Evolutionary conservation across 2,888 invertebrate genomes (phyloP), one percentile per base, ranked within the genome.

Genomic region (Acanthosepion esculentum): DNA sequence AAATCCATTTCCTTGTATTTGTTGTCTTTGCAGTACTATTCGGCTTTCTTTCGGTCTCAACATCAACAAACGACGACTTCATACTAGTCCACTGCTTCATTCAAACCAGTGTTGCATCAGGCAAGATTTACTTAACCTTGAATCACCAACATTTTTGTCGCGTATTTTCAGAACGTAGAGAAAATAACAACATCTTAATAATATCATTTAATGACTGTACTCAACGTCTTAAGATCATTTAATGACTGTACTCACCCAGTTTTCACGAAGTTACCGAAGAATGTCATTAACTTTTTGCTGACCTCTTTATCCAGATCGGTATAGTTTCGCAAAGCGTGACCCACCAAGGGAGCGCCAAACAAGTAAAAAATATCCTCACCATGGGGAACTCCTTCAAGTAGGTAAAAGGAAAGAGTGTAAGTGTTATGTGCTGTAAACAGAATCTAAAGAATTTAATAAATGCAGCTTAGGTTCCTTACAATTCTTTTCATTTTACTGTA

Each of bases 321-420:
- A 93, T 96, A 96, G 41, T 95, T 95, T 93, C 95, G 95, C 10
- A 94, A 48, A 0, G 94, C 94, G 33, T 96, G 95, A 48, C 96
- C 96, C 48, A 95, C 95, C n/a, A 96, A 53, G 8, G 96, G 96
- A 15, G 95, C 95, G 2, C 96, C 96, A 93, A 96, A 96, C 33
- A 96, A 92, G 94, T 96, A 96, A 94, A 96, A 96, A n/a, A 96
- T 95, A 94, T 96, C 96, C 20, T 95, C 93, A 0, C 96, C 96
- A 92, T 96, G 96, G 18, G 96, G 96, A 15, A 96, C 95, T 48
- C 96, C 96, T 96, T 94, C 4, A 33, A 91, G 29, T 64, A 94
- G 50, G 50, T 41, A 41, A 41, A 23, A 48, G 93, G 41, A 94
- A 18, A 94, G 26, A 59, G 3, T 41, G 23, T 18, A 10, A 50